A percentile compares a stretch with the other conserved stretches of the same genome.
Evolutionary conservation across 53 echinoderm and acorn worm species (phyloP).

Genomic region (Holothuria leucospilota): DNA sequence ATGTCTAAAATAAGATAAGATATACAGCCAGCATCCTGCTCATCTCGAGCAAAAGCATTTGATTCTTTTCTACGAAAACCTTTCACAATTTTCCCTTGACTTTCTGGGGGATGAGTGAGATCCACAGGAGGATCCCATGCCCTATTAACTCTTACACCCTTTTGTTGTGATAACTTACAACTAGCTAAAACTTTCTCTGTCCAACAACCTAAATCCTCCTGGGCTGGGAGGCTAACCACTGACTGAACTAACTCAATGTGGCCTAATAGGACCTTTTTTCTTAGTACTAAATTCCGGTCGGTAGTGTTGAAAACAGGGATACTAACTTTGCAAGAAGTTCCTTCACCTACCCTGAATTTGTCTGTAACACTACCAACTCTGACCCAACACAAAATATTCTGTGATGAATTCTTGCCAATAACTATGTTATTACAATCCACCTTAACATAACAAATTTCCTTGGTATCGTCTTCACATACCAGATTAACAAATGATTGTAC

Average conservation of each 20-base stretch:
- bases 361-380: neutral
- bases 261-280: neutral
- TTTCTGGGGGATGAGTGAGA: conserved; percentile 31
- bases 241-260: conserved; percentile 2
- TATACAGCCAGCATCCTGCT: conserved; percentile 43
- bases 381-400: neutral
- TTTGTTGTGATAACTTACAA: neutral
- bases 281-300: neutral
- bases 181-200: neutral
- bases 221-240: neutral
- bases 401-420: conserved; percentile 3
- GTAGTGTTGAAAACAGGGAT: no score
- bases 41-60: no score
- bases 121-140: conserved; percentile 50
- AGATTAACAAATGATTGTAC: neutral
- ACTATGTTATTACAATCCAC: neutral
- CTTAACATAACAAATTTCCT: neutral
- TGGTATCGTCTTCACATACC: no score
- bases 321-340: neutral
- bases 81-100: conserved; percentile 1
- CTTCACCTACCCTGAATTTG: neutral
- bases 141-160: no score
- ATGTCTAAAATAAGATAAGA: conserved; percentile 45
- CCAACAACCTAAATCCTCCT: neutral
- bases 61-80: conserved; percentile 50